Evolutionary conservation across 2,888 invertebrate genomes (phyloP), one percentile per base, ranked within the genome.

Genomic region (Hydraecia micacea): DNA sequence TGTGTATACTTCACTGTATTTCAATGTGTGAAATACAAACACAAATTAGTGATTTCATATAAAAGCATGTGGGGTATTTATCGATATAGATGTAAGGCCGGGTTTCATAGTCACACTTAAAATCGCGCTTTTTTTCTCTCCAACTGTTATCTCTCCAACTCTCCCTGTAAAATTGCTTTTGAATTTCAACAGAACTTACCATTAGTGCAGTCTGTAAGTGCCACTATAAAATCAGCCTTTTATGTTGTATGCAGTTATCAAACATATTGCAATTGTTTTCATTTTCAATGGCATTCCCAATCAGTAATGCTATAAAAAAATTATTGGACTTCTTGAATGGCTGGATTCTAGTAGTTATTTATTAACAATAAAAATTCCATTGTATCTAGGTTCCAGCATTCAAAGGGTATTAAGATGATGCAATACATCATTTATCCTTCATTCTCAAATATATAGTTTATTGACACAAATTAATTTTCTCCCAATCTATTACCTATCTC

Each of bases 401-500:
- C 18, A 21, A 62, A 32, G 42, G 42, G 13, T 63, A 36, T 1
- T 65, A 65, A 18, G 58, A 39, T 28, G 49, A 66, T 60, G 42
- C n/a, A 42, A 42, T 32, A 42, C 42, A 71, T 63, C 36, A 71
- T 25, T 70, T 21, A 21, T 28, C 65, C 32, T 66, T 32, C 6
- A 63, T 32, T 60, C 70, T 32, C 11, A 80, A 67, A 55, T 71
- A 39, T 67, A 32, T 52, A 55, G 46, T 66, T 46, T 55, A 60
- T 73, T 49, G 46, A 71, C 58, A 70, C 42, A 62, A 42, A 70
- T 60, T 63, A 42, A 21, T 52, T 79, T 74, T 76, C 46, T 81
- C 73, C 74, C 81, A 87, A 76, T 85, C 75, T 86, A 74, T 75
- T 65, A 73, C n/a, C 46, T 75, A 82, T 76, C 77, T 76, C 66